phyloP scores from a whole-genome alignment of 2,113 vertebrate genomes.

The Hymenochirus boettgeri region DNA sequence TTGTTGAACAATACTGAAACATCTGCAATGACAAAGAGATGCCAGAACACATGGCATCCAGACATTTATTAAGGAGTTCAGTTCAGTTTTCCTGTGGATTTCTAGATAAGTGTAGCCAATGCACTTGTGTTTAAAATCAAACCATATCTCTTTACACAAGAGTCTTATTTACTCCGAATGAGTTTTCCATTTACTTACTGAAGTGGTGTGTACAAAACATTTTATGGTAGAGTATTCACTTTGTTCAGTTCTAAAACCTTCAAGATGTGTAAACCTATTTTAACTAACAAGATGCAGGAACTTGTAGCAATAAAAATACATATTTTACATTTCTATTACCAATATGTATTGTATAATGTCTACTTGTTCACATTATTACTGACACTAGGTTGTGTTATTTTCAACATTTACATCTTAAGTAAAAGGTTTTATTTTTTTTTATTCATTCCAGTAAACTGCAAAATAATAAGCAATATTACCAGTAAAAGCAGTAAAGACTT shows the following conservation, averaged over 20 bases:
- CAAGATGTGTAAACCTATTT: constrained; percentile 2
- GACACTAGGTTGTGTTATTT: background rate
- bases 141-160: constrained; percentile 5
- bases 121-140: constrained; percentile 20
- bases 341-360: background rate
- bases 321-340: background rate
- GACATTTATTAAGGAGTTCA: background rate
- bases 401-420: too few relatives aligned
- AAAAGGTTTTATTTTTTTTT: too few relatives aligned
- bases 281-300: constrained; percentile 2
- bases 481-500: too few relatives aligned
- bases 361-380: background rate
- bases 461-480: too few relatives aligned
- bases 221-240: constrained; percentile 11
- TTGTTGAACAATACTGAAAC: background rate
- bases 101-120: constrained; percentile 1
- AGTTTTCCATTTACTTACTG: constrained; percentile 8
- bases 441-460: too few relatives aligned
- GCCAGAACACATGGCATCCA: background rate
- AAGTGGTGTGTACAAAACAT: background rate
- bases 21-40: background rate
- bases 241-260: constrained; percentile 10
- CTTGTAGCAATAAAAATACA: constrained; percentile 3
- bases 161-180: constrained; percentile 9
- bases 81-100: background rate